A percentile compares a stretch with the other conserved stretches of the same genome.
phyloP scores from a whole-genome alignment of 1,140 invertebrate genomes.

The Diuraphis noxia region DNA sequence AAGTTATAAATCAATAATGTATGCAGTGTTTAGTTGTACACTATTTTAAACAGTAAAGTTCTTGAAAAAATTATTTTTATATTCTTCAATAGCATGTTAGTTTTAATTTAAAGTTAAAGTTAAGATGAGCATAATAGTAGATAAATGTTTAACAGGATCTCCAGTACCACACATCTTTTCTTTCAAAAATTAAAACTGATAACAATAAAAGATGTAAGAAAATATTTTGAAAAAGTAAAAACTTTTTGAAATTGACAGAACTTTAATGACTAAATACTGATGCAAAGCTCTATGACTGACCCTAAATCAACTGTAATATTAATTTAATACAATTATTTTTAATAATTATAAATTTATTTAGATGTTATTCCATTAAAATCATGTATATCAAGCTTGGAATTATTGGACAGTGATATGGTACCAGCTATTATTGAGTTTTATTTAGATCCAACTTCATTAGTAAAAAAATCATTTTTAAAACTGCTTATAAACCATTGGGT shows the following conservation, averaged over 20 bases:
- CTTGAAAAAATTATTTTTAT: too few species aligned
- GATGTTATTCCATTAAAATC: conserved; percentile 44
- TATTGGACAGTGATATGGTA: conserved; percentile 47
- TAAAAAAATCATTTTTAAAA: conserved; percentile 44
- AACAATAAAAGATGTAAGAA: too few species aligned
- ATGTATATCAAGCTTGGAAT: conserved; percentile 43
- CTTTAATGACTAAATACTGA: not conserved
- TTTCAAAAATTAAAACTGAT: too few species aligned
- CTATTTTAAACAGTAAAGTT: too few species aligned
- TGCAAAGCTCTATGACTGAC: not conserved
- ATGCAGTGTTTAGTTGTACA: too few species aligned
- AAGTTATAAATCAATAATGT: not conserved
- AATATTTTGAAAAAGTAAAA: too few species aligned
- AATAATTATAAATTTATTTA: not conserved
- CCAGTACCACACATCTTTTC: too few species aligned
- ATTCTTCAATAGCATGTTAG: too few species aligned
- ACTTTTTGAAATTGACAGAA: not conserved
- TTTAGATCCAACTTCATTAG: conserved; percentile 42
- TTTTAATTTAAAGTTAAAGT: too few species aligned
- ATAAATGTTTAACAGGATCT: not conserved
- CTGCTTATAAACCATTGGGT: conserved; percentile 39
- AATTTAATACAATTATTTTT: not conserved
- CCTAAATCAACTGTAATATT: not conserved
- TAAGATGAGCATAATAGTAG: not conserved
- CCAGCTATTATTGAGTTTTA: conserved; percentile 44